Base-by-base conservation (phyloP, 2,888 invertebrate species). In the Anthrax anthrax region DNA sequence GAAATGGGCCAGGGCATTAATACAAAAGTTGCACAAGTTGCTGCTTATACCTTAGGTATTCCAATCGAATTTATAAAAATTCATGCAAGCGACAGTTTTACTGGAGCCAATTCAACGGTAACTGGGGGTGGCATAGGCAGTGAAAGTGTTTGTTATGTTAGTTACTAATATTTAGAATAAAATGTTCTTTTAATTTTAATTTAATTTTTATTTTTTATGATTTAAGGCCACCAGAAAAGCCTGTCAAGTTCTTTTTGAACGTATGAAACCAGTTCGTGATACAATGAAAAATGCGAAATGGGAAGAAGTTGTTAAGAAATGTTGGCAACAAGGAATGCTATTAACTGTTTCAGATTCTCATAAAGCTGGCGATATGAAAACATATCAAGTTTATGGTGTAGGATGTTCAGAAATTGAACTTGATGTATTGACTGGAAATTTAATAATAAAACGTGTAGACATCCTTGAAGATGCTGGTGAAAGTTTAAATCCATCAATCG, bases 1-100 rank as follows among this genome's bases (percentile, higher is more conserved):
- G 81, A 82, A 69, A 73, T 78, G 52, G 86, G 86, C 0, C 86
- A 87, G 69, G 86, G 85, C 3, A 72, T 85, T 39, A 81, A 72
- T 49, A 80, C 80, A 0, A 81, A 80, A 69, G 75, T 69, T 13
- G 76, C 77, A 16, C 83, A 84, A 72, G 80, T 82, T 1, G 79
- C 77, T 51, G 84, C 82, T 0, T 73, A 80, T 51, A 71, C 70
- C 29, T 67, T 86, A 12, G 79, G 78, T 0, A 75, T 85, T 47
- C 72, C 79, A 13, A 51, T 85, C 40, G 74, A 76, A 2, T 71
- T 74, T 62, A 66, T 87, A 6, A 66, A 65, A 1, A 73, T 85
- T 0, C 76, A 77, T 54, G 75, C 78, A 0, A 72, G 72, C 14
- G 74, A 77, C 53, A 77, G 65, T 52, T 64, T 80, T 39, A 64